Evolutionary conservation across 1,140 invertebrate species (phyloP).

Genomic region (Drosophila ohnishii): DNA sequence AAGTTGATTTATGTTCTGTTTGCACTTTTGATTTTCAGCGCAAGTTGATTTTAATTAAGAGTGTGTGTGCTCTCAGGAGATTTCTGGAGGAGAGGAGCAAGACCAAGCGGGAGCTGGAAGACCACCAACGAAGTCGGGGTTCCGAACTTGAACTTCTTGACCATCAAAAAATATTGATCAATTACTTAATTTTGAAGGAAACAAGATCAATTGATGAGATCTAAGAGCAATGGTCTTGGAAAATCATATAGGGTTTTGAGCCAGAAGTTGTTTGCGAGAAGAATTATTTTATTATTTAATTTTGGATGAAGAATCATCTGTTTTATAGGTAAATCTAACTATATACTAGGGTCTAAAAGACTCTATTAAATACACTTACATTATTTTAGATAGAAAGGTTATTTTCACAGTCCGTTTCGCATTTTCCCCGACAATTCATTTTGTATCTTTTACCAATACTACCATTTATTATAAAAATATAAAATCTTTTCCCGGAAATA

Average conservation of each 20-base stretch:
- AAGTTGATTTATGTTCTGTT: constrained; percentile 76
- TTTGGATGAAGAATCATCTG: no score
- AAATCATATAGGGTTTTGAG: not conserved
- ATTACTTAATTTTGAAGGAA: constrained; percentile 8
- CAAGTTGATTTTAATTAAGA: constrained; percentile 56
- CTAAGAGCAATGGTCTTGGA: not conserved
- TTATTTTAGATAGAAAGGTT: no score
- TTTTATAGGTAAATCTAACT: no score
- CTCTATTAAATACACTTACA: no score
- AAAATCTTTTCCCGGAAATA: not conserved
- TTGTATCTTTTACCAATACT: no score
- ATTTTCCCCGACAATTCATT: no score
- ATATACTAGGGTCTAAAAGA: no score
- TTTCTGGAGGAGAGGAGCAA: constrained; percentile 9
- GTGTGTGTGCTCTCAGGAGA: constrained; percentile 33
- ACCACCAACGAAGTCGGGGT: constrained; percentile 35
- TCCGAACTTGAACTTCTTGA: constrained; percentile 36
- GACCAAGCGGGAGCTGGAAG: not conserved
- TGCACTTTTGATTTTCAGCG: constrained; percentile 77
- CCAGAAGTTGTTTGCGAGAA: fast-evolving
- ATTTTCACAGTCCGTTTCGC: no score
- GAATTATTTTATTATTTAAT: not conserved
- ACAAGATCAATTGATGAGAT: not conserved
- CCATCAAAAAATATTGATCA: constrained; percentile 10
- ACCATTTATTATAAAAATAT: not conserved